A percentile compares a stretch with the other conserved stretches of the same genome.
Evolutionary conservation across 2,113 vertebrate genomes (phyloP).

Genomic region (Colius striatus): DNA sequence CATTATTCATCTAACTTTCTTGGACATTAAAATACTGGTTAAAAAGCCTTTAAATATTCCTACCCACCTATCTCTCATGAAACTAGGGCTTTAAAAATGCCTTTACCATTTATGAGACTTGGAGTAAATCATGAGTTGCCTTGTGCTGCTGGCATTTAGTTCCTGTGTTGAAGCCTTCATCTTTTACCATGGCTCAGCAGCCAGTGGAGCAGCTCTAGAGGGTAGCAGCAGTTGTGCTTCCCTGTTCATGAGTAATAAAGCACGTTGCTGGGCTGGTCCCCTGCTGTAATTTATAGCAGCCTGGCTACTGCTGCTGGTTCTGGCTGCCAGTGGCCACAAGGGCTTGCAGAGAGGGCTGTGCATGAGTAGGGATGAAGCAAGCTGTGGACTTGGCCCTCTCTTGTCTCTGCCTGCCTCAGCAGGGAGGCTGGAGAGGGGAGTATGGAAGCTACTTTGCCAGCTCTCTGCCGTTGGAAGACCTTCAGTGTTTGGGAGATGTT

Average conservation of each 20-base stretch:
- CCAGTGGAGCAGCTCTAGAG: neutral
- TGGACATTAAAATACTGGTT: neutral
- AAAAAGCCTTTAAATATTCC: neutral
- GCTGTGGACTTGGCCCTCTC: conserved; percentile 48
- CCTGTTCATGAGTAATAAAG: neutral
- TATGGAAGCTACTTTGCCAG: neutral
- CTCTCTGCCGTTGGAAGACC: conserved; percentile 17
- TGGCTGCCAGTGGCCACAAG: neutral
- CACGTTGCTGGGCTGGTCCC: neutral
- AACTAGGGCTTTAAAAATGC: neutral
- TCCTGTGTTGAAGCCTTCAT: neutral
- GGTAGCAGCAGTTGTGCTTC: neutral
- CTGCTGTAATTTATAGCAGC: neutral
- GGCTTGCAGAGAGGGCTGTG: conserved; percentile 52
- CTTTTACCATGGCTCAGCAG: neutral
- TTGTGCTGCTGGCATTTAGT: neutral
- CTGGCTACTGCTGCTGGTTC: neutral
- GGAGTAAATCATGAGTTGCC: neutral
- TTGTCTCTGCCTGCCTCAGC: neutral
- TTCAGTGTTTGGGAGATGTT: conserved; percentile 28
- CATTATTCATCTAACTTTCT: neutral
- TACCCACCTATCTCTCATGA: neutral
- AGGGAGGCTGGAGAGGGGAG: neutral
- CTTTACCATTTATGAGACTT: neutral
- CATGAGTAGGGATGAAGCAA: conserved; percentile 40